These are phyloP conservation scores for Drosophila murphyi DNA, from an alignment of 1,140 invertebrate species.

Conservation along the genomic window DNA sequence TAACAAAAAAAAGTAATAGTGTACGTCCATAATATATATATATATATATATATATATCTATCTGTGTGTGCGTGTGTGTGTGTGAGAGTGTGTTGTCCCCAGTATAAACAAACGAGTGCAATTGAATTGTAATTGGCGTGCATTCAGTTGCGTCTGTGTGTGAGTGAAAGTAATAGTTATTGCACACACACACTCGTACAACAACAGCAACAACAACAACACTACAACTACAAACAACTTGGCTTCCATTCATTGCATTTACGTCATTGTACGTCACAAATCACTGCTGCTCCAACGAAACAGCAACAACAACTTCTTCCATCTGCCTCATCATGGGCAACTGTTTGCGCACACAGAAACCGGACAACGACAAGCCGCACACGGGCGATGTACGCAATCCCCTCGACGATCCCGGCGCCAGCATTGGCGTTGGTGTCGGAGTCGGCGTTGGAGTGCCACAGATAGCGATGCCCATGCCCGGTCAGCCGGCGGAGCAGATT, in stretches of 20 bases:
- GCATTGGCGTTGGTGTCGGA: constrained; percentile 54
- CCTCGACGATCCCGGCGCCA: constrained; percentile 66
- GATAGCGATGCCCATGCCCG: constrained; percentile 60
- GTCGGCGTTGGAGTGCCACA: constrained; percentile 69
- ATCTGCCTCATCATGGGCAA: constrained; percentile 72
- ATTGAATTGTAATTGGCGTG: constrained; percentile 54
- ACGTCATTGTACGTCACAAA: constrained; percentile 37
- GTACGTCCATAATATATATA: no score
- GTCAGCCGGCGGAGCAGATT: constrained; percentile 81
- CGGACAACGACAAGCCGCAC: constrained; percentile 73
- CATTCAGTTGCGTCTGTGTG: constrained; percentile 33
- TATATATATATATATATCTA: no score
- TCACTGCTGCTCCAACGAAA: constrained; percentile 15
- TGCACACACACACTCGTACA: constrained; percentile 8
- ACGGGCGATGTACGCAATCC: constrained; percentile 64
- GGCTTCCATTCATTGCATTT: constrained; percentile 80
- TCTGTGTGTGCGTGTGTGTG: constrained; percentile 5
- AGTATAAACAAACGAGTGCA: constrained; percentile 66
- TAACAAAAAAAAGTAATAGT: neutral
- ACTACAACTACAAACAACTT: constrained; percentile 41
- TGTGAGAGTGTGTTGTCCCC: constrained; percentile 36
- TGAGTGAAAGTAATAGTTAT: constrained; percentile 75
- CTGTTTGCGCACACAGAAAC: constrained; percentile 81
- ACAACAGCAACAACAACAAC: constrained; percentile 17
- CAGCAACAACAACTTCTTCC: constrained; percentile 2